Evolutionary conservation across 2,888 invertebrate species (phyloP).

Genomic region (Phrixothrix hirtus): DNA sequence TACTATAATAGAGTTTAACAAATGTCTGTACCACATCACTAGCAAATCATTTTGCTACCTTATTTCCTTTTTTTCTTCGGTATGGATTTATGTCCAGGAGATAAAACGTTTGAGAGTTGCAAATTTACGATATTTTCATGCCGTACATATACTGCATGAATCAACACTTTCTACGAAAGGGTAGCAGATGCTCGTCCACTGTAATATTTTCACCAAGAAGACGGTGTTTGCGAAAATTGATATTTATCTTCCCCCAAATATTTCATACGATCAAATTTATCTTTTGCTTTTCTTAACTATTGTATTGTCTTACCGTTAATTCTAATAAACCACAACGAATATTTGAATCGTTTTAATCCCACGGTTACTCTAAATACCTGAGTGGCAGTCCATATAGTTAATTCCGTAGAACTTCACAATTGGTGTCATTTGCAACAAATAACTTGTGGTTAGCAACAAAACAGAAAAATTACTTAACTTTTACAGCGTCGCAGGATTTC

Average conservation of each 20-base stretch:
- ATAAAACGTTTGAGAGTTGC: not conserved
- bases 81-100: not conserved
- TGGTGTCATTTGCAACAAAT: too few species aligned
- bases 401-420: too few species aligned
- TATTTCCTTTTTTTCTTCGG: conserved; percentile 1
- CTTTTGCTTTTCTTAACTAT: conserved; percentile 3
- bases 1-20: too few species aligned
- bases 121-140: conserved; percentile 2
- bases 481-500: conserved; percentile 1
- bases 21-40: conserved; percentile 1
- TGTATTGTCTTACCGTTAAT: too few species aligned
- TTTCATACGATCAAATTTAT: not conserved
- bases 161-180: not conserved
- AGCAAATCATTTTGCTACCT: not conserved
- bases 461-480: not conserved
- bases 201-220: conserved; percentile 2
- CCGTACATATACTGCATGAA: conserved; percentile 1
- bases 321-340: too few species aligned
- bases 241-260: not conserved
- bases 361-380: too few species aligned
- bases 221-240: not conserved
- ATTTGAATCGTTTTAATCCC: too few species aligned
- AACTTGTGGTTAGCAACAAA: too few species aligned
- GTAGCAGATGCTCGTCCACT: conserved; percentile 3
- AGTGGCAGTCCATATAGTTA: too few species aligned